Evolutionary conservation across 2,113 vertebrate species (phyloP).

Genomic region (Pyrgilauda ruficollis): DNA sequence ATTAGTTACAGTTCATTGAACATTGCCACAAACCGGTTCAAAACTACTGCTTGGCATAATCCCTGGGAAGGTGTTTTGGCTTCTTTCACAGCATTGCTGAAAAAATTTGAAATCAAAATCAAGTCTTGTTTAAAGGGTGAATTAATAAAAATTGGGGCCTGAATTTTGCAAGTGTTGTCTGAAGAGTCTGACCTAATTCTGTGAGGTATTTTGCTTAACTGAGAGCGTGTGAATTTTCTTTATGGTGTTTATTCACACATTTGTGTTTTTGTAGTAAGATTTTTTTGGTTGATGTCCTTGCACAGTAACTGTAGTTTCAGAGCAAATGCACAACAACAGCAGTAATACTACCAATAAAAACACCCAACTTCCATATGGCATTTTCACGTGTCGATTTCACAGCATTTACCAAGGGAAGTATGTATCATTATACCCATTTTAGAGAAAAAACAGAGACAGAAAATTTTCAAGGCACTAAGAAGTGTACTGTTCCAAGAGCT

Average conservation of each 20-base stretch:
- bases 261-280: background rate
- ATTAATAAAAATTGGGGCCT: background rate
- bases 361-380: background rate
- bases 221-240: background rate
- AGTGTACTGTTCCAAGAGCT: background rate
- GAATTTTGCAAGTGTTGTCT: background rate
- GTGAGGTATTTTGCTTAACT: background rate
- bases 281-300: background rate
- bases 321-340: background rate
- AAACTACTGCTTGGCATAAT: slow-evolving; percentile 25
- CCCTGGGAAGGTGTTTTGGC: background rate
- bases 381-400: background rate
- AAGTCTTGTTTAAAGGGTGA: background rate
- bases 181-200: background rate
- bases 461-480: background rate
- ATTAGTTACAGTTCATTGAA: slow-evolving; percentile 16
- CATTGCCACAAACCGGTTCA: background rate
- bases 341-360: background rate
- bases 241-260: background rate
- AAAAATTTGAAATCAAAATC: background rate
- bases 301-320: background rate
- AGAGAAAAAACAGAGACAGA: background rate
- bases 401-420: background rate
- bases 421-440: background rate
- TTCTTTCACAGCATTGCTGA: background rate